These are phyloP conservation scores for Harpegnathos saltator DNA, from an alignment of 1,140 invertebrate genomes.

Conservation along the genomic window DNA sequence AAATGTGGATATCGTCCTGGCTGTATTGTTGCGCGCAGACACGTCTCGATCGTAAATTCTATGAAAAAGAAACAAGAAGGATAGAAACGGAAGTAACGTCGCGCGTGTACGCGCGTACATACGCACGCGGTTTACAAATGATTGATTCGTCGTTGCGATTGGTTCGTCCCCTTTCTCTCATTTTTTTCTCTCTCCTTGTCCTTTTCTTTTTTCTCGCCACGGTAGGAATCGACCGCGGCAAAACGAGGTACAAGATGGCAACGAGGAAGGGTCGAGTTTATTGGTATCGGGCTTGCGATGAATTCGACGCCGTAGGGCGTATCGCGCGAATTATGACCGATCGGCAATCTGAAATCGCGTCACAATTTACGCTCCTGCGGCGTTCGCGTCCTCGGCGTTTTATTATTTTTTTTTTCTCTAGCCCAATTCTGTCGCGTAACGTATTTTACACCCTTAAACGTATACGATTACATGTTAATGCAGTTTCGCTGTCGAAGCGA, in stretches of 20 bases:
- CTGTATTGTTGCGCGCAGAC: slow-evolving; percentile 9
- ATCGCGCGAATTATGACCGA: slow-evolving; percentile 18
- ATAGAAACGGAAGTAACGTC: background rate
- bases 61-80: slow-evolving; percentile 5
- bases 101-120: no score
- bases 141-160: background rate
- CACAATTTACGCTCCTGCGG: background rate
- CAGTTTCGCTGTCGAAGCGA: background rate
- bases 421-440: background rate
- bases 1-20: slow-evolving; percentile 22
- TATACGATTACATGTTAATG: slow-evolving; percentile 21
- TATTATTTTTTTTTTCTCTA: background rate
- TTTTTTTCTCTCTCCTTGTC: no score
- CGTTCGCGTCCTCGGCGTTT: background rate
- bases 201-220: slow-evolving; percentile 2
- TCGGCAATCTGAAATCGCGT: background rate
- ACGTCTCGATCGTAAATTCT: slow-evolving; percentile 7
- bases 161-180: background rate
- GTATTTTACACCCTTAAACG: no score
- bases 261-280: background rate
- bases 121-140: slow-evolving; percentile 17
- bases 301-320: slow-evolving; percentile 10
- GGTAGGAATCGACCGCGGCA: background rate
- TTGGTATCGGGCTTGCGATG: background rate
- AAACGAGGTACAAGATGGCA: slow-evolving; percentile 12